Conservation (phyloP, 1,140 invertebrate species). For the Nymphalis io region DNA sequence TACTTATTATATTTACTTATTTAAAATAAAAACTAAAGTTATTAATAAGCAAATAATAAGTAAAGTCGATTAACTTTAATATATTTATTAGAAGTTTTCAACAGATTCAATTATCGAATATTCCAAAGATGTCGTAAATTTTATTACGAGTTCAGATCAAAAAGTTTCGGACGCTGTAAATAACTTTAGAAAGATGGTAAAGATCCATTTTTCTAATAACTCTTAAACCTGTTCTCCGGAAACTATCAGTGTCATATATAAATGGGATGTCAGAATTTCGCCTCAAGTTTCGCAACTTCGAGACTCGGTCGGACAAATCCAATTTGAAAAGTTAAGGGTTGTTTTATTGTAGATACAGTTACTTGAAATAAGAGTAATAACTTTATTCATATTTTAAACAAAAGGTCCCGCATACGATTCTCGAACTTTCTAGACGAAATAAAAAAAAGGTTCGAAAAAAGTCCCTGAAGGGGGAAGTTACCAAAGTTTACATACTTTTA, state of each 20-base stretch:
- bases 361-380: constrained; percentile 43
- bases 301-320: constrained; percentile 42
- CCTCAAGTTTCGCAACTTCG: constrained; percentile 35
- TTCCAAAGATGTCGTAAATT: not conserved
- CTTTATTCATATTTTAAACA: constrained; percentile 74
- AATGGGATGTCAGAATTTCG: constrained; percentile 41
- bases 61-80: no score
- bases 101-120: not conserved
- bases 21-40: no score
- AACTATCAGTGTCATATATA: constrained; percentile 38
- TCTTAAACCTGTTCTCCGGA: constrained; percentile 20
- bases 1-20: no score
- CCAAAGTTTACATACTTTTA: constrained; percentile 67
- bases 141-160: constrained; percentile 8
- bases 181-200: constrained; percentile 12
- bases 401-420: constrained; percentile 46
- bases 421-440: constrained; percentile 73
- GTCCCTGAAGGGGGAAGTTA: constrained; percentile 69
- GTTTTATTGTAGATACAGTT: constrained; percentile 45
- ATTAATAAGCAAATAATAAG: no score
- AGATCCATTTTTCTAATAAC: constrained; percentile 34
- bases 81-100: not conserved
- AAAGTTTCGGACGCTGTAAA: constrained; percentile 16
- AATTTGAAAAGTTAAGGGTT: constrained; percentile 46
- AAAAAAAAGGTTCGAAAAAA: constrained; percentile 46